Evolutionary conservation across 2,888 invertebrate species (phyloP).

Genomic region (Osmoderma eremita): DNA sequence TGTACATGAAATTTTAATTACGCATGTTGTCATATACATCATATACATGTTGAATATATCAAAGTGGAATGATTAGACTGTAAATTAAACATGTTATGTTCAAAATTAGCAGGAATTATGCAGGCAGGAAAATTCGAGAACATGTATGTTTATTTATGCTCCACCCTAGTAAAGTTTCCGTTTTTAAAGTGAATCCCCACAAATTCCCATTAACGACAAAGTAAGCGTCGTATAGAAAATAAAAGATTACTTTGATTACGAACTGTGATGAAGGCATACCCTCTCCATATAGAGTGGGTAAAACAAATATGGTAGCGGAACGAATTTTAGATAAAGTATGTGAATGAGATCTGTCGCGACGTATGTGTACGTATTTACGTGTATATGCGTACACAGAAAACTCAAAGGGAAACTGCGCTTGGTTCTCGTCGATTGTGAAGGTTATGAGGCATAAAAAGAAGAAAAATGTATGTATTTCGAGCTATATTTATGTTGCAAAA

Average conservation of each 20-base stretch:
- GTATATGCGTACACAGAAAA: background rate
- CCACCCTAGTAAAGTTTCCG: background rate
- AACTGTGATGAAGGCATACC: constrained; percentile 1
- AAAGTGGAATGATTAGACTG: no score
- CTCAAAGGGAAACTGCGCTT: constrained; percentile 13
- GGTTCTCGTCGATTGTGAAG: constrained; percentile 10
- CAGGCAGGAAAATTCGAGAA: no score
- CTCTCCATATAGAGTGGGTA: background rate
- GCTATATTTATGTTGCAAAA: constrained; percentile 11
- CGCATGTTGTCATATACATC: no score
- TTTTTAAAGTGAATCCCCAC: background rate
- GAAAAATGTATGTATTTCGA: constrained; percentile 9
- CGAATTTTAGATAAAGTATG: constrained; percentile 6
- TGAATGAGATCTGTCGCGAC: background rate
- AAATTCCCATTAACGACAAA: constrained; percentile 8
- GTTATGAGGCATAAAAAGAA: constrained; percentile 23
- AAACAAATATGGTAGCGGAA: background rate
- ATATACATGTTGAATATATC: no score
- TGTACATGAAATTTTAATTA: no score
- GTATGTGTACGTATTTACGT: background rate
- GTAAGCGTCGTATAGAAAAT: background rate
- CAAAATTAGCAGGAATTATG: no score
- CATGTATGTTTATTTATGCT: no score
- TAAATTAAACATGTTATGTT: no score
- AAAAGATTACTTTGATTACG: constrained; percentile 20